phyloP scores from a whole-genome alignment of 2,888 invertebrate genomes.

The Bugula neritina region DNA sequence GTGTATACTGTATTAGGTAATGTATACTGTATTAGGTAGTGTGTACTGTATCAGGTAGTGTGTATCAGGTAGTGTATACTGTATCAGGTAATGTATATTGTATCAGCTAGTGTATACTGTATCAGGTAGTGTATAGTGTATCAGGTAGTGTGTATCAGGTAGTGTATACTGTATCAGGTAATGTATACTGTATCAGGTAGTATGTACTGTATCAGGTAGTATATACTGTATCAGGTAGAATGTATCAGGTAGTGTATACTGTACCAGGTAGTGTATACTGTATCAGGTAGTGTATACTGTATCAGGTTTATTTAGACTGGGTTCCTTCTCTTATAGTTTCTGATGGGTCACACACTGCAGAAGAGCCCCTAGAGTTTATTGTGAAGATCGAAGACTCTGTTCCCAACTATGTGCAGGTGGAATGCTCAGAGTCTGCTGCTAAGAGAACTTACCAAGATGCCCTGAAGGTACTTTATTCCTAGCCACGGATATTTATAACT shows the following conservation, averaged over 20 bases:
- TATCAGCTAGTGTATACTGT: no score
- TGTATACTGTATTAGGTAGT: neutral
- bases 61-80: neutral
- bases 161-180: neutral
- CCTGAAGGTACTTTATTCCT: neutral
- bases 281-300: neutral
- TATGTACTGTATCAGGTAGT: neutral
- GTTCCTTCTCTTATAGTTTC: neutral
- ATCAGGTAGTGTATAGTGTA: neutral
- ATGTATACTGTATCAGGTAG: no score
- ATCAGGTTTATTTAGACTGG: no score
- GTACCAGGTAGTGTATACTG: neutral
- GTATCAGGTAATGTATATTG: neutral
- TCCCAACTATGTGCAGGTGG: neutral
- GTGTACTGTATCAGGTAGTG: neutral
- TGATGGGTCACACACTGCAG: neutral
- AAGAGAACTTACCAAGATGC: constrained; percentile 6
- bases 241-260: neutral
- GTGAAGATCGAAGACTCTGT: neutral
- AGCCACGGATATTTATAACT: no score
- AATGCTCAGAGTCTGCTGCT: constrained; percentile 6
- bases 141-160: neutral
- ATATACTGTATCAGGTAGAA: neutral
- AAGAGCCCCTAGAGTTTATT: neutral
- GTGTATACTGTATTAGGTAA: no score